Conservation (phyloP, 1,140 invertebrate genomes). For the Lerema accius region DNA sequence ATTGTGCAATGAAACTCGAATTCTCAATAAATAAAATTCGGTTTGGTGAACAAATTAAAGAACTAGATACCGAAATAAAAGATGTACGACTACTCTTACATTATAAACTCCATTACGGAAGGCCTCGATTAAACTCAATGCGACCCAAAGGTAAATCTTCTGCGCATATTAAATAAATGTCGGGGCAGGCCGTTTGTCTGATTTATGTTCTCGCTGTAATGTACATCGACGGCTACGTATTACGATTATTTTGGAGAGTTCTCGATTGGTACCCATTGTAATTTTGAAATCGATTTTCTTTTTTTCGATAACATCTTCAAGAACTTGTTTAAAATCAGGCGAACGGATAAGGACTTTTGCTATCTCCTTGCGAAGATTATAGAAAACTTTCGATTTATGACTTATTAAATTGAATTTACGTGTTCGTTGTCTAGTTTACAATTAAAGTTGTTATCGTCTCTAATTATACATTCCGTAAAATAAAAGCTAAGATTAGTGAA, state of each 20-base stretch:
- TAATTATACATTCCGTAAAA: no score
- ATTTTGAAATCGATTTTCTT: conserved; percentile 13
- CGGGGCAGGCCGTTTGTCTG: conserved; percentile 51
- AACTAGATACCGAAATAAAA: conserved; percentile 39
- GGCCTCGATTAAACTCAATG: conserved; percentile 69
- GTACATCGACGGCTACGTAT: conserved; percentile 34
- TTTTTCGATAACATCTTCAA: not conserved
- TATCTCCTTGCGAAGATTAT: no score
- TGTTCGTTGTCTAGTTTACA: no score
- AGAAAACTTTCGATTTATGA: no score
- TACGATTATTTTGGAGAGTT: conserved; percentile 30
- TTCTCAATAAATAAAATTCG: no score
- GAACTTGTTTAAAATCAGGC: not conserved
- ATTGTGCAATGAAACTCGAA: no score
- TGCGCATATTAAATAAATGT: conserved; percentile 72
- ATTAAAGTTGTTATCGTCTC: no score
- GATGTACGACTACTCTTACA: conserved; percentile 55
- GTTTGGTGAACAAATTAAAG: no score
- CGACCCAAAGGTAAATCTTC: conserved; percentile 67
- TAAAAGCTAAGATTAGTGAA: no score
- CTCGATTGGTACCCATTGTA: conserved; percentile 22
- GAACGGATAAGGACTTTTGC: not conserved
- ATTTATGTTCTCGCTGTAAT: conserved; percentile 53
- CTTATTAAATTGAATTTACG: no score
- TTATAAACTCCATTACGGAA: conserved; percentile 63